phyloP scores from a whole-genome alignment of 1,140 invertebrate species.

The Reticulitermes speratus region DNA sequence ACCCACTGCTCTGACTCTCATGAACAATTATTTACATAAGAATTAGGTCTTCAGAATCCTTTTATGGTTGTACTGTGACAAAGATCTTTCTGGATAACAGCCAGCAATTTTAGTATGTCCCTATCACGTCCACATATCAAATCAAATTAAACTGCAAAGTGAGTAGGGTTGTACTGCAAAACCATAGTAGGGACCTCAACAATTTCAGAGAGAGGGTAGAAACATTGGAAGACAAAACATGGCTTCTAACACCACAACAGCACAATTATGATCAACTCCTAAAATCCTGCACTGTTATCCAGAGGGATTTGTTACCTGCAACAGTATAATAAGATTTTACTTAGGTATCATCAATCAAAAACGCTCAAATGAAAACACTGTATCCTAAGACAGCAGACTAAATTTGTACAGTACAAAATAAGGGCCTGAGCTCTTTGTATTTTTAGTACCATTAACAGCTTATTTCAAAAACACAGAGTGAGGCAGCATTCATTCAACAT shows the following conservation, averaged over 20 bases:
- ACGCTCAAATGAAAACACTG: neutral
- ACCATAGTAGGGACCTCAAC: neutral
- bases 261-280: neutral
- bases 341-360: too few relatives aligned
- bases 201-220: neutral
- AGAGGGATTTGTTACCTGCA: neutral
- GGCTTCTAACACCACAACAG: neutral
- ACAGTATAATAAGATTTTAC: slow-evolving; percentile 3
- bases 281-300: neutral
- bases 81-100: neutral
- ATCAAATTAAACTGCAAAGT: neutral
- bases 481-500: too few relatives aligned
- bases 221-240: neutral
- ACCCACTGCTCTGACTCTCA: neutral
- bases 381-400: too few relatives aligned
- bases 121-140: neutral
- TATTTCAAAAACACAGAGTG: too few relatives aligned
- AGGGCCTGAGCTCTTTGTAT: too few relatives aligned
- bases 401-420: too few relatives aligned
- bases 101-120: neutral
- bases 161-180: neutral
- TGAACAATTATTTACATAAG: neutral
- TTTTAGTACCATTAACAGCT: too few relatives aligned
- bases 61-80: neutral
- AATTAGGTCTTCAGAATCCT: neutral